These are phyloP conservation scores for Ammodytes marinus DNA, from an alignment of 2,113 vertebrate genomes.

Conservation along the genomic window DNA sequence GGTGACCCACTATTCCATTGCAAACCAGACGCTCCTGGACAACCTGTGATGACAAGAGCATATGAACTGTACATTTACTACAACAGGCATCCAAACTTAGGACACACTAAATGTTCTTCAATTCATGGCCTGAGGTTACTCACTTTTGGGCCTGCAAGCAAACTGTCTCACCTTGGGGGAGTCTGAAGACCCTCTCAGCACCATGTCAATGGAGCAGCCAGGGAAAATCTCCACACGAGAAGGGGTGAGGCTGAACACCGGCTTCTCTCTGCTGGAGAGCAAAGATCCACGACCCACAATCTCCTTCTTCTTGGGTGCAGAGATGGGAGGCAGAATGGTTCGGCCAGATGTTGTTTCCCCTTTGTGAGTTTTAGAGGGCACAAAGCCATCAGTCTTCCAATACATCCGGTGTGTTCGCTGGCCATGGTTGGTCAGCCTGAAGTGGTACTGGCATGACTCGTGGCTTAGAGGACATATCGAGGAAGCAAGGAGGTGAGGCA, in stretches of 20 bases:
- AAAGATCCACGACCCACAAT: background rate
- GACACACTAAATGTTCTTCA: background rate
- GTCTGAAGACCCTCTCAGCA: conserved; percentile 84
- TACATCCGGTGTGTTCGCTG: conserved; percentile 82
- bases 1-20: conserved; percentile 77
- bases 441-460: conserved; percentile 79
- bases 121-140: background rate
- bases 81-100: background rate
- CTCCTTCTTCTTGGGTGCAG: background rate
- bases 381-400: conserved; percentile 84
- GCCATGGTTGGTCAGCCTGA: conserved; percentile 89
- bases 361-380: background rate
- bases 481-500: background rate
- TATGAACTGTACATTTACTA: background rate
- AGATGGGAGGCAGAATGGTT: conserved; percentile 44
- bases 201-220: conserved; percentile 82
- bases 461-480: conserved; percentile 74
- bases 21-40: conserved; percentile 88
- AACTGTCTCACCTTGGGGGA: conserved; percentile 81
- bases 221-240: conserved; percentile 83
- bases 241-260: conserved; percentile 85
- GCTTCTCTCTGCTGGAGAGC: background rate
- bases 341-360: conserved; percentile 21
- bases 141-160: background rate
- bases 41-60: conserved; percentile 73